Conservation (phyloP, 2,113 vertebrate species). For the Cettia cetti region DNA sequence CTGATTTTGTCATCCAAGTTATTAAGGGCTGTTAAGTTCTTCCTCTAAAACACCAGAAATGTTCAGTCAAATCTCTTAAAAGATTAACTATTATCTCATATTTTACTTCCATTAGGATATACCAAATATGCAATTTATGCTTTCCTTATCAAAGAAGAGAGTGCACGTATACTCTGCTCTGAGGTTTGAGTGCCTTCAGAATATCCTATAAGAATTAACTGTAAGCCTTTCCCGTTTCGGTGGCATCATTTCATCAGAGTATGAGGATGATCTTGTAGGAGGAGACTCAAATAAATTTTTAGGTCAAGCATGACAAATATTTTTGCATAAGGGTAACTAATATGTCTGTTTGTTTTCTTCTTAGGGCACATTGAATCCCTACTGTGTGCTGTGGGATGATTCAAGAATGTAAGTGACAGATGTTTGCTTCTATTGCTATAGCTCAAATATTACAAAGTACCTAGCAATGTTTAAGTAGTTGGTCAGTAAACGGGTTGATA, state of each 20-base stretch:
- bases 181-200: not conserved
- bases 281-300: not conserved
- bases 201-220: not conserved
- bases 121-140: not conserved
- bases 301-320: not conserved
- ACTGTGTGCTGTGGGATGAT: constrained; percentile 96
- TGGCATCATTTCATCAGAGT: not conserved
- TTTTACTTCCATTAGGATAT: not conserved
- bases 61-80: not conserved
- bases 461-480: not conserved
- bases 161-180: not conserved
- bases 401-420: constrained; percentile 88
- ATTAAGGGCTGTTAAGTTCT: not conserved
- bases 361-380: constrained; percentile 93
- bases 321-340: not conserved
- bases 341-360: constrained; percentile 55
- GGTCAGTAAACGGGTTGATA: not conserved
- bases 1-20: not conserved
- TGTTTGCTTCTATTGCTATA: constrained; percentile 54
- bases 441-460: constrained; percentile 12
- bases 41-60: not conserved
- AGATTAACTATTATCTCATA: not conserved
- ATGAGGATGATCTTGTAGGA: not conserved
- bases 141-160: not conserved
- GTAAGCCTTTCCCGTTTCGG: not conserved